phyloP scores from a whole-genome alignment of 2,797 vertebrate species.

The Champsocephalus gunnari region DNA sequence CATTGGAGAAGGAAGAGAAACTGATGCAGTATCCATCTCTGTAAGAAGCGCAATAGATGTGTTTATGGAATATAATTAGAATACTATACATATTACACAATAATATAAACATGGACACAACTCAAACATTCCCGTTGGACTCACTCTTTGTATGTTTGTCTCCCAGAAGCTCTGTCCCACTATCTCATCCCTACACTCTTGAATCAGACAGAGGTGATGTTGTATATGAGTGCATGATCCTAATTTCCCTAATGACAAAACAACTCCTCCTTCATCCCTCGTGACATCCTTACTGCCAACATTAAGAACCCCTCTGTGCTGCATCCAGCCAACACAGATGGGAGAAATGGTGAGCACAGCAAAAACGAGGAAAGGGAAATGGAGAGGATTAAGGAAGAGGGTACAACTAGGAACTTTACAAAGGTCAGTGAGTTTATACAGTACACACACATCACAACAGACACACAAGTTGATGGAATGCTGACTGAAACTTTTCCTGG shows the following conservation, averaged over 20 bases:
- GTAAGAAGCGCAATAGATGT: too few relatives aligned
- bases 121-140: constrained; percentile 31
- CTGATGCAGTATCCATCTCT: too few relatives aligned
- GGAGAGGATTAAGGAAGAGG: constrained; percentile 24
- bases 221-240: constrained; percentile 34
- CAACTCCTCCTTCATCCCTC: constrained; percentile 31
- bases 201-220: constrained; percentile 49
- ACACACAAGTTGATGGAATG: constrained; percentile 36
- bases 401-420: constrained; percentile 1
- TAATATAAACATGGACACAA: constrained; percentile 17
- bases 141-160: constrained; percentile 27
- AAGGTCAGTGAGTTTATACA: constrained; percentile 11
- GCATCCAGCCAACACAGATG: constrained; percentile 59
- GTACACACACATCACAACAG: constrained; percentile 25
- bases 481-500: constrained; percentile 26
- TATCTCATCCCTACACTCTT: constrained; percentile 31
- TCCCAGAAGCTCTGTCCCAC: constrained; percentile 32
- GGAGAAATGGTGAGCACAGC: constrained; percentile 54
- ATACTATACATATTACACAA: background rate
- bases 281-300: constrained; percentile 55
- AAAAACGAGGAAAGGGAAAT: constrained; percentile 40
- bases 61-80: too few relatives aligned
- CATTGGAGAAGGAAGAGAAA: too few relatives aligned
- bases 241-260: constrained; percentile 38
- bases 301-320: constrained; percentile 48